Evolutionary conservation across 2,888 invertebrate genomes (phyloP), one percentile per base, ranked within the genome.

Genomic region (Eilema griseolum): DNA sequence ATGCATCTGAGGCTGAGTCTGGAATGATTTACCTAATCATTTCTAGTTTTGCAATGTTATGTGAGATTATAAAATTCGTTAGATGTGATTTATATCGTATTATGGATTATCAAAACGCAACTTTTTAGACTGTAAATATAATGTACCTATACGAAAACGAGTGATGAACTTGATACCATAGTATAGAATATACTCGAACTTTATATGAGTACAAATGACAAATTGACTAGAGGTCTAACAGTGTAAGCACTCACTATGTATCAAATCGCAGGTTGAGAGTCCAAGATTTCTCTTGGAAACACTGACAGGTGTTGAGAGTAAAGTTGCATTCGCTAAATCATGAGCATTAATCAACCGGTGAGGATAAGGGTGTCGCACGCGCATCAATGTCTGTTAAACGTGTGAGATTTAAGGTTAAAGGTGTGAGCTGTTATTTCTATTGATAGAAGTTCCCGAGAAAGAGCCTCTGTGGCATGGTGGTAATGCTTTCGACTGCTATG

Each of bases 271-370:
- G 70, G 72, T 75, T 67, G 70, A 71, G 72, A 74, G 83, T 72
- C 66, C 52, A 65, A 74, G 70, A 72, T 81, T 77, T 83, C 83
- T 78, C 83, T 77, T 69, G 68, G 73, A 75, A 74, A 73, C 66
- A 73, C 79, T 77, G 85, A 83, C 83, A 83, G 82, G 84, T 81
- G 82, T 80, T 80, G 77, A 84, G 82, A 82, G 85, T 78, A 77
- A 80, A 81, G 75, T 79, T 76, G 76, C 80, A 81, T 79, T 78
- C 78, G 82, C 83, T 84, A 84, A 87, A 86, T 87, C 89, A 89
- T 85, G 84, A 85, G 84, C 90, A 90, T 90, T 90, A 89, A 90
- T 90, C 90, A 90, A 83, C 74, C 77, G 80, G 80, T 78, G 82
- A 76, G 81, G 79, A 81, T 84, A 79, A 82, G 80, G 82, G 76